Base-by-base conservation (phyloP, 2,888 invertebrate genomes). In the Ophraella communa region DNA sequence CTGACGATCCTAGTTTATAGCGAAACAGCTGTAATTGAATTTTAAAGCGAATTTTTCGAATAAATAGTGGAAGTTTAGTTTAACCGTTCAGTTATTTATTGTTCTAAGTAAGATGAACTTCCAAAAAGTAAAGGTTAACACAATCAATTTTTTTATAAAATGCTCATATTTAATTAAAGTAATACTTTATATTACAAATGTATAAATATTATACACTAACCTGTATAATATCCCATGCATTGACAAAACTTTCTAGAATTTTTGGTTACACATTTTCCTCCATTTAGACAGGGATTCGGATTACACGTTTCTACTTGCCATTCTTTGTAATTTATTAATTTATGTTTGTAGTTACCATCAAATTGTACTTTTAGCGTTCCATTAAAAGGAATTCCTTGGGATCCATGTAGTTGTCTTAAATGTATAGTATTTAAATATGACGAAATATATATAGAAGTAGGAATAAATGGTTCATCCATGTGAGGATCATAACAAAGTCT, bases 211-310 rank as follows among this genome's bases (percentile, higher is more conserved):
- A 54, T 45, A 20, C 24, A 77, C 76, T 82, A 83, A 89, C 92
- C 92, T 70, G 91, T 91, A 73, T 87, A 92, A 79, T 90, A 89
- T 66, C 90, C 89, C 27, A 82, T 81, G 77, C 92, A 92, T 69
- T 89, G 88, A 76, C 93, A 93, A 64, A 86, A 85, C 71, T 85
- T 87, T 67, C 81, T 87, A 4, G 81, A 80, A 21, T 87, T 87
- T 51, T 86, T 87, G 1, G 84, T 79, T 5, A 88, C 82, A 77
- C 92, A 93, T 73, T 86, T 87, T 0, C 92, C 92, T 10, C 86
- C 87, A 77, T 91, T 87, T 66, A 87, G 82, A 74, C 93, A 93
- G 0, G 91, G 91, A 81, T 91, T 90, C 0, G 91, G 91, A 54
- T 85, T 84, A 78, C 92, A 93, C 0, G 89, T 86, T 76, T 91